Conservation (phyloP, 2,797 vertebrate species). For the Phataginus tetradactyla region DNA sequence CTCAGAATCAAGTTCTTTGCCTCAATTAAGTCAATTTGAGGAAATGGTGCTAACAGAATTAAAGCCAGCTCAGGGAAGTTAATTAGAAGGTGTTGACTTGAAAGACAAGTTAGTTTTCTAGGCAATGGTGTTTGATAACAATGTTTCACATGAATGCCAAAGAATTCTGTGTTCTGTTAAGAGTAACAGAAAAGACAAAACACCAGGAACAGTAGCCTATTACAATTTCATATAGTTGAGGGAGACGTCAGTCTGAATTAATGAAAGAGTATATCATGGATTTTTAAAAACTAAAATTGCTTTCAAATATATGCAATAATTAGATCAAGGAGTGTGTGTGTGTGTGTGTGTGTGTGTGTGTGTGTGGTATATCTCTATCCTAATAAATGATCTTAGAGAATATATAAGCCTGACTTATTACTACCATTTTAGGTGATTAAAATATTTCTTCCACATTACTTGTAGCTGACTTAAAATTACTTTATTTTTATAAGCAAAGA, state of each 20-base stretch:
- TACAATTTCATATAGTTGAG: background rate
- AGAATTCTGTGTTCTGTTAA: constrained; percentile 28
- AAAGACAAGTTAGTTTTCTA: constrained; percentile 61
- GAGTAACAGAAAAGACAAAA: background rate
- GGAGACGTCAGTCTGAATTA: background rate
- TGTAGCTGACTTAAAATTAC: constrained; percentile 4
- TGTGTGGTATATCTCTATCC: background rate
- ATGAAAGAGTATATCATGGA: background rate
- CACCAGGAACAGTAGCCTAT: background rate
- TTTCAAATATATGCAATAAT: constrained; percentile 12
- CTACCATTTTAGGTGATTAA: constrained; percentile 28
- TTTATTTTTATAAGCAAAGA: constrained; percentile 23
- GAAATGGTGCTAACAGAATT: constrained; percentile 42
- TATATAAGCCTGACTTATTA: background rate
- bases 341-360: background rate
- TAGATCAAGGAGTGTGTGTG: background rate
- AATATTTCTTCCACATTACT: constrained; percentile 47
- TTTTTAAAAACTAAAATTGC: background rate
- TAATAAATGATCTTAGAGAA: background rate
- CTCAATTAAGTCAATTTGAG: constrained; percentile 52
- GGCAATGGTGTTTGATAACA: constrained; percentile 44
- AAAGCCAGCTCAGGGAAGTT: constrained; percentile 52
- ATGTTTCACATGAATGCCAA: constrained; percentile 56
- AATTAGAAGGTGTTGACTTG: background rate
- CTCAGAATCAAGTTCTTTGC: constrained; percentile 46